Conservation (phyloP, 2,113 vertebrate species). For the Drymodes brunneopygia region DNA sequence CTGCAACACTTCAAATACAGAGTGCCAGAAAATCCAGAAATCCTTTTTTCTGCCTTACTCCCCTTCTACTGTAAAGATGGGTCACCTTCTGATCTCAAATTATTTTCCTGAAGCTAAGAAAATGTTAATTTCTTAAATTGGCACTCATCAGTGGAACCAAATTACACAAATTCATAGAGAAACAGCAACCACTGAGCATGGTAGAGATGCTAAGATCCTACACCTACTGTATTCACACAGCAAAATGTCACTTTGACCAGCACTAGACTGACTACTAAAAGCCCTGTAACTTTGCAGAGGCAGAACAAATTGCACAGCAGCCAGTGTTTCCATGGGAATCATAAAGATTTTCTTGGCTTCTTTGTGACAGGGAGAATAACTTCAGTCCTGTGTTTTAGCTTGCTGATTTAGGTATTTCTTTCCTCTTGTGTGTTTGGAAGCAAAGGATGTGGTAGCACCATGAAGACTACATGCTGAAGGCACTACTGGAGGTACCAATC, state of each 20-base stretch:
- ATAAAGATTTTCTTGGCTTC: background rate
- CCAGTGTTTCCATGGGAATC: slow-evolving; percentile 6
- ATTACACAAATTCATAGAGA: background rate
- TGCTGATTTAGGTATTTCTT: background rate
- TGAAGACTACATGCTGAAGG: background rate
- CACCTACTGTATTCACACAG: background rate
- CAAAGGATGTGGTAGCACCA: background rate
- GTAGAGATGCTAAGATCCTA: background rate
- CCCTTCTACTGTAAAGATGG: background rate
- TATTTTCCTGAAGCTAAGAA: background rate
- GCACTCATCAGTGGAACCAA: background rate
- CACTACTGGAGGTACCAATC: background rate
- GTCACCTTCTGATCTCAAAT: background rate
- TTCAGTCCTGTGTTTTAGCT: background rate
- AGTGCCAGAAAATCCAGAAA: background rate
- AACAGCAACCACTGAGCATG: background rate
- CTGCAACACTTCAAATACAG: background rate
- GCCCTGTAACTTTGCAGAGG: background rate
- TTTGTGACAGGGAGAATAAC: background rate
- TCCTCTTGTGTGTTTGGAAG: background rate
- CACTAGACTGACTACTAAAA: background rate
- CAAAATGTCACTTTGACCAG: background rate
- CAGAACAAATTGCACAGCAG: background rate
- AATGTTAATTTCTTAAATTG: background rate
- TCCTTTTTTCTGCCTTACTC: background rate